phyloP scores from a whole-genome alignment of 2,797 vertebrate species.

The Pipistrellus kuhlii region DNA sequence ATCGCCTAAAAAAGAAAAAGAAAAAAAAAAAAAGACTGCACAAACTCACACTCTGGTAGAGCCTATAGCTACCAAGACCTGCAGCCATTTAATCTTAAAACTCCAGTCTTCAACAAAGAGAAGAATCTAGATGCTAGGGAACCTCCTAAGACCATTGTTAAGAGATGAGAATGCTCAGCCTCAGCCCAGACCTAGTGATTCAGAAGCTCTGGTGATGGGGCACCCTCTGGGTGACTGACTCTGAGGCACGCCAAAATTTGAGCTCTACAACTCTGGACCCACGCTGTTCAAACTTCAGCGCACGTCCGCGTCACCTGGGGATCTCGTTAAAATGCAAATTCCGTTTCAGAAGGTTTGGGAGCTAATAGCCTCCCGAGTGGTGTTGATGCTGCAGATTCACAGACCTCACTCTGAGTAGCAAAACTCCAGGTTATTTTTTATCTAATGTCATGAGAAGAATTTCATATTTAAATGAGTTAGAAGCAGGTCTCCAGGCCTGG shows the following conservation, averaged over 20 bases:
- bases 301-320: not conserved
- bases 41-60: not conserved
- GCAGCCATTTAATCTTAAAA: constrained; percentile 9
- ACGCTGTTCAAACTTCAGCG: not conserved
- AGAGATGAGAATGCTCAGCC: not conserved
- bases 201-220: not conserved
- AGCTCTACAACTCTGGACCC: not conserved
- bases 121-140: not conserved
- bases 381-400: not conserved
- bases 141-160: not conserved
- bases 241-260: not conserved
- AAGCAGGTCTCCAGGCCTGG: not conserved
- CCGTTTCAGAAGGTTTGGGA: constrained; percentile 10
- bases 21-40: not conserved
- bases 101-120: not conserved
- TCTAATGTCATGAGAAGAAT: constrained; percentile 18
- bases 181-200: not conserved
- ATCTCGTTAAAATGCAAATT: constrained; percentile 47
- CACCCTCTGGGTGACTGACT: not conserved
- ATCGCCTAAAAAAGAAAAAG: not conserved
- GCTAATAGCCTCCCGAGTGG: not conserved
- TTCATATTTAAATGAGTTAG: not conserved
- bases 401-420: constrained; percentile 27
- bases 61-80: not conserved
- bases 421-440: constrained; percentile 52